phyloP scores from a whole-genome alignment of 2,888 invertebrate genomes.

The Mesorhabditis spiculigera region DNA sequence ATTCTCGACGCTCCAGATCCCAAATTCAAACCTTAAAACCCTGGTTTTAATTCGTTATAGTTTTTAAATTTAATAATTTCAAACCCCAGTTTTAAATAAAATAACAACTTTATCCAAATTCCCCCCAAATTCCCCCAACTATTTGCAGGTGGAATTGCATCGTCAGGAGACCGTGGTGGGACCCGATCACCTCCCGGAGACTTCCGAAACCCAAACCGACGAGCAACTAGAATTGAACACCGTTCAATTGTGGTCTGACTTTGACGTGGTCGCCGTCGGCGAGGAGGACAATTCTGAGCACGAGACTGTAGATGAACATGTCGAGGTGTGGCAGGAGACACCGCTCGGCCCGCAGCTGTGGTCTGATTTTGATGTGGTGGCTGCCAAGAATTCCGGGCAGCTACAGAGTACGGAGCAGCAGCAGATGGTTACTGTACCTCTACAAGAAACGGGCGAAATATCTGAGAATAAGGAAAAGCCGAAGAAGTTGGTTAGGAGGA shows the following conservation, averaged over 20 bases:
- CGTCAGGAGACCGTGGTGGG: not conserved
- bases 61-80: too few species aligned
- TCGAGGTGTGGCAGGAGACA: not conserved
- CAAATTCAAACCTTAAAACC: too few species aligned
- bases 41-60: too few species aligned
- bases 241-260: not conserved
- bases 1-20: too few species aligned
- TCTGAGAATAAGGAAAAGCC: conserved; percentile 13
- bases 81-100: too few species aligned
- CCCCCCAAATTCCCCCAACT: not conserved
- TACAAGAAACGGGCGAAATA: not conserved
- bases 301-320: not conserved
- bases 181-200: not conserved
- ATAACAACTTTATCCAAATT: too few species aligned
- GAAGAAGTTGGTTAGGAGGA: conserved; percentile 11
- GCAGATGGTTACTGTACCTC: too few species aligned
- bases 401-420: not conserved
- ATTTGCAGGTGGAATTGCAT: not conserved
- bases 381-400: not conserved
- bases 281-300: not conserved
- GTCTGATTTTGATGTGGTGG: not conserved
- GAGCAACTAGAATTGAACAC: conserved; percentile 8
- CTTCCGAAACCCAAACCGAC: not conserved
- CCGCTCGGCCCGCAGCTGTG: not conserved
- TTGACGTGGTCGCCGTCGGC: not conserved